Evolutionary conservation across 2,888 invertebrate genomes (phyloP), one percentile per base, ranked within the genome.

Genomic region (Apamea anceps): DNA sequence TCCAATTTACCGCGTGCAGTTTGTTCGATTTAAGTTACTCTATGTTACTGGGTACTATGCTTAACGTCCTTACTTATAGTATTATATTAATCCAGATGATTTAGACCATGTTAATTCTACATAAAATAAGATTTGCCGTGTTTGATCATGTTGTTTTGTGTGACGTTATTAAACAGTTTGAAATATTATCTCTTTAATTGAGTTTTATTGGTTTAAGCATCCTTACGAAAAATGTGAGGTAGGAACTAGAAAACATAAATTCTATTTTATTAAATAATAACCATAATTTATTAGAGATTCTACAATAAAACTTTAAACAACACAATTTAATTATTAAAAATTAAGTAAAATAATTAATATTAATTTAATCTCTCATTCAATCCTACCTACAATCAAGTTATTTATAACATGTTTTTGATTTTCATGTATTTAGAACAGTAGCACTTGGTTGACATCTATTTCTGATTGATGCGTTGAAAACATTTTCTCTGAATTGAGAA

Each of bases 21-120:
- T 82, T 95, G 8, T 94, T 95, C 66, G 88, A 90, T 15, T 80
- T 95, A 12, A 93, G 91, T 79, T 95, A 94, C 79, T 89, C 93
- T 0, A 93, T 93, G 85, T 87, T 95, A 5, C 88, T 95, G 15
- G 92, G 93, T 0, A 94, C 93, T 4, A 70, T 94, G 15, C 91
- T 95, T 63, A 95, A 94, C 68, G 91, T 95, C 6, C 90, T 95
- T 25, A 95, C 95, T 1, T 95, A 95, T 73, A 95, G 94, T 67
- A 93, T 95, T 45, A 95, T 95, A 78, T 84, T 95, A 8, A 92
- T 95, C 65, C 95, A 95, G 85, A 84, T 95, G 71, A 91, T 94
- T 77, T 81, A 89, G n/a, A 37, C 0, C 12, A 5, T 37, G 6
- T 2, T 65, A 37, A 21, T 65, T 65, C 37, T 5, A 10, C 65